Percentiles rank a stretch among this genome's conserved stretches.
These are phyloP conservation scores for Cartodere bifasciata DNA, from an alignment of 2,888 invertebrate species.

Conservation along the genomic window DNA sequence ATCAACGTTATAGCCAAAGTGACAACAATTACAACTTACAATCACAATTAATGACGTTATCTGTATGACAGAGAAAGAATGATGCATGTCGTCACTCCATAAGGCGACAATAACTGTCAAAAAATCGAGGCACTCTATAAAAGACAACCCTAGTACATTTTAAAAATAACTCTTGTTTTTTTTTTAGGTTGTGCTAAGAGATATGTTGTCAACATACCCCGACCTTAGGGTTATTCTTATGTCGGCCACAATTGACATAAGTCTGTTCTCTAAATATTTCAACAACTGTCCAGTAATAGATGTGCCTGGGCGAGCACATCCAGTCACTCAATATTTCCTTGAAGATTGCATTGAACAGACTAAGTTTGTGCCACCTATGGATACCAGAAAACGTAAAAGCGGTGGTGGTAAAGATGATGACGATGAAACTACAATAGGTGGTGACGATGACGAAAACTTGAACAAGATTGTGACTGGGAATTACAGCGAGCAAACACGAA, in stretches of 20 bases:
- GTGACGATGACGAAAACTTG: constrained; percentile 54
- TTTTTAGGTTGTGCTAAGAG: constrained; percentile 60
- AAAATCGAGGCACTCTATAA: too few species aligned
- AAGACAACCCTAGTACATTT: too few species aligned
- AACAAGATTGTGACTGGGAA: constrained; percentile 49
- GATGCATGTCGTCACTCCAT: too few species aligned
- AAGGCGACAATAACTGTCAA: too few species aligned
- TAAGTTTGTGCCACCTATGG: constrained; percentile 65
- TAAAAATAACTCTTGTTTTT: too few species aligned
- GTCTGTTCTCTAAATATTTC: constrained; percentile 85
- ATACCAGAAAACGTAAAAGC: constrained; percentile 57
- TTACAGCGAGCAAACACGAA: constrained; percentile 50
- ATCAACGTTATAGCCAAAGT: too few species aligned
- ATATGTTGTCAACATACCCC: constrained; percentile 88
- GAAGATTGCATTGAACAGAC: constrained; percentile 88
- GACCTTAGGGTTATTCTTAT: constrained; percentile 88
- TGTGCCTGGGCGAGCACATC: constrained; percentile 74
- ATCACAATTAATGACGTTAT: too few species aligned
- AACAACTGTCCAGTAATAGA: constrained; percentile 84
- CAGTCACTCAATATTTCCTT: constrained; percentile 82
- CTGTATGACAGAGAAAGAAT: too few species aligned
- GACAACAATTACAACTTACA: too few species aligned
- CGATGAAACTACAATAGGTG: constrained; percentile 40
- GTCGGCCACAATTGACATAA: constrained; percentile 96
- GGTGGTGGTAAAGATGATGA: constrained; percentile 44